Percentiles rank a stretch among this genome's conserved stretches.
These are phyloP conservation scores for Erynnis tages DNA, from an alignment of 2,888 invertebrate genomes.

Conservation along the genomic window DNA sequence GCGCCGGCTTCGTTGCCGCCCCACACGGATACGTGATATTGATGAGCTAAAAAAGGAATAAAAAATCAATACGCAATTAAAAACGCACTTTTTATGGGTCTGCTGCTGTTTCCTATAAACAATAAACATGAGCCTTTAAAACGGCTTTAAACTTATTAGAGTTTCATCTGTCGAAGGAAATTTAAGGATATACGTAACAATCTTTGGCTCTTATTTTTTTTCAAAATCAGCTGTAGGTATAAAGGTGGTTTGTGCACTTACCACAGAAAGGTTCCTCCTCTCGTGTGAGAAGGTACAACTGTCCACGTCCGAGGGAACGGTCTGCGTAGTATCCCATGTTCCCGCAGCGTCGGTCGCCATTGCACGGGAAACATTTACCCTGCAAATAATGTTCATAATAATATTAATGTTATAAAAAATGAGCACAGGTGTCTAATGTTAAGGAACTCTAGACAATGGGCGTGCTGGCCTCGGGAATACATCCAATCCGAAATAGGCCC, in stretches of 20 bases:
- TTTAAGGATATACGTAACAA: no score
- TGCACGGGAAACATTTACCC: constrained; percentile 78
- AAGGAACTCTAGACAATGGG: no score
- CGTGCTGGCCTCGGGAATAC: no score
- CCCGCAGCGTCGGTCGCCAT: constrained; percentile 85
- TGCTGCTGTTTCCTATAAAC: no score
- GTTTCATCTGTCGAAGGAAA: no score
- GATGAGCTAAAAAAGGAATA: constrained; percentile 84
- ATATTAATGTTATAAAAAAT: background rate
- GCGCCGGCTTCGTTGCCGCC: constrained; percentile 79
- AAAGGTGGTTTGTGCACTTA: constrained; percentile 46
- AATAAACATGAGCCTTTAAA: no score
- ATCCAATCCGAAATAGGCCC: no score
- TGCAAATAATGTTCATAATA: no score
- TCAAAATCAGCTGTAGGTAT: no score
- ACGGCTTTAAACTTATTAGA: no score
- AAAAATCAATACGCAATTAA: background rate
- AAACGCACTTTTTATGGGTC: background rate
- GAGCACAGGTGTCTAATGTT: no score
- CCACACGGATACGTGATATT: constrained; percentile 91
- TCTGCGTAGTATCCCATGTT: constrained; percentile 98
- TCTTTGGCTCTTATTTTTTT: no score
- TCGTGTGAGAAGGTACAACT: constrained; percentile 93
- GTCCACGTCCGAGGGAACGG: constrained; percentile 90
- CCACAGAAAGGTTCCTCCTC: constrained; percentile 96